phyloP scores from a whole-genome alignment of 2,797 vertebrate genomes.

The Glyptemys insculpta region DNA sequence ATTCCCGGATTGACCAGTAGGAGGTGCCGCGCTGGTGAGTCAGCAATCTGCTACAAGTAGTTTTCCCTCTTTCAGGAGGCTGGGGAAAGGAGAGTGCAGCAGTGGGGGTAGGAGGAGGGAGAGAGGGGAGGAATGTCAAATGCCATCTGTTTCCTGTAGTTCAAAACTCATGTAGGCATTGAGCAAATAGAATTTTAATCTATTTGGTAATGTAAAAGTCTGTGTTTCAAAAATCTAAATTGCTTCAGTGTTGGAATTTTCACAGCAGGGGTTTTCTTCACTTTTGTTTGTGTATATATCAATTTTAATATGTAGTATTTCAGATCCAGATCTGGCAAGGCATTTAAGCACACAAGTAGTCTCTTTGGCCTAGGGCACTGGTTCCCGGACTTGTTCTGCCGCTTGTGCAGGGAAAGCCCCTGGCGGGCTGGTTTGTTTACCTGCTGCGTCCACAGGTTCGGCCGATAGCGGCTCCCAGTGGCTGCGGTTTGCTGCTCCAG shows the following conservation, averaged over 20 bases:
- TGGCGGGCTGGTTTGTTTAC: too few relatives aligned
- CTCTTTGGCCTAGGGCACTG: neutral
- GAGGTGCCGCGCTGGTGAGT: too few relatives aligned
- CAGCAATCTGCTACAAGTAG: too few relatives aligned
- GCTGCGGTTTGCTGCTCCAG: too few relatives aligned
- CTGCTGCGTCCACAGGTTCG: too few relatives aligned
- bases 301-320: neutral
- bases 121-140: conserved; percentile 39
- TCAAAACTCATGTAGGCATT: conserved; percentile 31
- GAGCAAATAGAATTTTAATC: conserved; percentile 72
- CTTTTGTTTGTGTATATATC: neutral
- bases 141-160: conserved; percentile 71
- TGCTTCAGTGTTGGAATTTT: neutral
- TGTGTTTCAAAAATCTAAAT: conserved; percentile 32
- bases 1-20: too few relatives aligned
- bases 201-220: conserved; percentile 61
- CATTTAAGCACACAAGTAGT: neutral
- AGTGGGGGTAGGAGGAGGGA: too few relatives aligned
- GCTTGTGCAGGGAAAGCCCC: too few relatives aligned
- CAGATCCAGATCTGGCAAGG: neutral
- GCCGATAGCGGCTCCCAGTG: too few relatives aligned
- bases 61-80: conserved; percentile 41
- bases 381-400: too few relatives aligned
- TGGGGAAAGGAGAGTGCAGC: too few relatives aligned
- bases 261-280: neutral